Evolutionary conservation across 2,113 vertebrate genomes (phyloP).

Genomic region (Myiozetetes cayanensis): DNA sequence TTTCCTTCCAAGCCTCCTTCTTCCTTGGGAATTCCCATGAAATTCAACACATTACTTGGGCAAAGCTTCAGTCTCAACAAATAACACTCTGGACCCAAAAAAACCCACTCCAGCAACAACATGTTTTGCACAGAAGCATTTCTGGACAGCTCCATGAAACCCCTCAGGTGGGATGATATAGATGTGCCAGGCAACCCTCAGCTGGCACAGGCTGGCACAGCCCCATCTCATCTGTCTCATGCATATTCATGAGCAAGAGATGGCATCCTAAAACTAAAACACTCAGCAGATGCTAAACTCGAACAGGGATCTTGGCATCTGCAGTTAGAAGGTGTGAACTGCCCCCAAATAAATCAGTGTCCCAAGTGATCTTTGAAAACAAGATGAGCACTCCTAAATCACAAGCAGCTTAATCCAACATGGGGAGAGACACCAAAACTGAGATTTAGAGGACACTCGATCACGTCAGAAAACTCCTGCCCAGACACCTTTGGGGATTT

Average conservation of each 20-base stretch:
- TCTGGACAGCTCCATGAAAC: background rate
- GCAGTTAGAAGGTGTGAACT: background rate
- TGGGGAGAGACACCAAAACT: background rate
- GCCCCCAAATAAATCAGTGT: background rate
- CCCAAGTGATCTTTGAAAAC: background rate
- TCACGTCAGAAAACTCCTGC: background rate
- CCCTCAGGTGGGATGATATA: background rate
- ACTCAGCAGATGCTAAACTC: background rate
- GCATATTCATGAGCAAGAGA: background rate
- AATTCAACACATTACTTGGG: background rate
- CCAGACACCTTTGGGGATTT: rapidly evolving
- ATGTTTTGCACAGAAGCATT: background rate
- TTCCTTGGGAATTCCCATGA: background rate
- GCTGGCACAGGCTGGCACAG: background rate
- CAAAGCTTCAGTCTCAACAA: background rate
- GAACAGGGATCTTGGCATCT: background rate
- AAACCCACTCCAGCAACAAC: background rate
- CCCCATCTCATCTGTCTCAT: background rate
- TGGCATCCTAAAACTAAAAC: background rate
- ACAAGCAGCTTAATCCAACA: background rate
- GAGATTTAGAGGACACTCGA: background rate
- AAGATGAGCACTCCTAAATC: background rate
- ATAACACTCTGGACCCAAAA: rapidly evolving
- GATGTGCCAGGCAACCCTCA: background rate
- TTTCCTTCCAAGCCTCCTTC: background rate